Evolutionary conservation across 2,113 vertebrate species (phyloP).

Genomic region (Rhinichthys klamathensis): DNA sequence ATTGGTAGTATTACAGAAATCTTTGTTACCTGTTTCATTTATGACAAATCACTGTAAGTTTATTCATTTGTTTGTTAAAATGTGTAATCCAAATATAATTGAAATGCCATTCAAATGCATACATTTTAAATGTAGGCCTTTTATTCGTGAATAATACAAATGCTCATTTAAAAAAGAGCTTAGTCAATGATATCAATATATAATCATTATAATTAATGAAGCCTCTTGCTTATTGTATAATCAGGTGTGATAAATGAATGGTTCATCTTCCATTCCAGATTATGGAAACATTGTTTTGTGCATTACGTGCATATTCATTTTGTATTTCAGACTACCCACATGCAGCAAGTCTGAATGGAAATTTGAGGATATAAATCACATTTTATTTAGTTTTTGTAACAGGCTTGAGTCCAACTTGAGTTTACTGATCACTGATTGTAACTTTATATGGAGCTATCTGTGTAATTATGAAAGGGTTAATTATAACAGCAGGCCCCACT

Average conservation of each 20-base stretch:
- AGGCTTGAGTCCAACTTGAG: neutral
- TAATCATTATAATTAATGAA: neutral
- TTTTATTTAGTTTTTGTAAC: neutral
- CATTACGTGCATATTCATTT: neutral
- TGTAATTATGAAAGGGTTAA: neutral
- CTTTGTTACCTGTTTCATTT: no score
- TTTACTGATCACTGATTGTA: neutral
- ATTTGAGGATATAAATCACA: neutral
- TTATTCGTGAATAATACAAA: neutral
- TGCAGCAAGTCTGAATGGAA: neutral
- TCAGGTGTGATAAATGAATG: neutral
- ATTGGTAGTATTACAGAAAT: no score
- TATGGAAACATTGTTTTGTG: neutral
- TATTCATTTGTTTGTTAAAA: no score
- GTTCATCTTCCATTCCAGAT: neutral
- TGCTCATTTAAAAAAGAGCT: no score
- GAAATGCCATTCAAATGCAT: no score
- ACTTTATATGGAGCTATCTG: neutral
- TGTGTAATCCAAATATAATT: no score
- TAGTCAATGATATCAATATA: neutral
- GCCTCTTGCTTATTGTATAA: neutral
- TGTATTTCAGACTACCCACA: neutral
- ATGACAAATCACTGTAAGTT: no score
- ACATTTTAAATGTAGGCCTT: neutral
- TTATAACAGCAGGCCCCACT: neutral